phyloP scores from a whole-genome alignment of 1,140 invertebrate genomes.

The Aphelenchoides fujianensis region DNA sequence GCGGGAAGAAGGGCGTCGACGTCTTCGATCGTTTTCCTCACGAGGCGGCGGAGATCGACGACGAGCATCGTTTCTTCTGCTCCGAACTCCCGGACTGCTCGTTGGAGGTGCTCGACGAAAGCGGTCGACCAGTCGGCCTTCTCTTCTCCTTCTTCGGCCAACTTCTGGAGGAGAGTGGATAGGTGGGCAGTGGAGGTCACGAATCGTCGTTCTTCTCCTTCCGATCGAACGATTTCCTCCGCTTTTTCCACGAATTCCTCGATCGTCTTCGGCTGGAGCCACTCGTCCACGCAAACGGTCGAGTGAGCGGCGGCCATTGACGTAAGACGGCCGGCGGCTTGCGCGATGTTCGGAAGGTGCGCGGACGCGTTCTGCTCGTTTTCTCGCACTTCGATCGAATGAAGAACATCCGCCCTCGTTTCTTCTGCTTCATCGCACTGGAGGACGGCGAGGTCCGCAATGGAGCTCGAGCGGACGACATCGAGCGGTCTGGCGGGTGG shows the following conservation, averaged over 20 bases:
- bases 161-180: not conserved
- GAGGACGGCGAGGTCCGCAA: too few relatives aligned
- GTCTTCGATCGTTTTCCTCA: not conserved
- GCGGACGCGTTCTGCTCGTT: not conserved
- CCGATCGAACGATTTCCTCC: not conserved
- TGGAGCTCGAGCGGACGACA: too few relatives aligned
- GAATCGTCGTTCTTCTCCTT: not conserved
- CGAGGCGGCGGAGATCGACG: not conserved
- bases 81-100: not conserved
- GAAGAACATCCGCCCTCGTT: not conserved
- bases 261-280: not conserved
- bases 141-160: not conserved
- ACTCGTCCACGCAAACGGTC: not conserved
- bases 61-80: not conserved
- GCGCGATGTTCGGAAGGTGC: too few relatives aligned
- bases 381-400: not conserved
- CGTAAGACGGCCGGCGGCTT: not conserved
- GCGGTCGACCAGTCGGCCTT: not conserved
- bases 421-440: too few relatives aligned
- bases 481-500: too few relatives aligned
- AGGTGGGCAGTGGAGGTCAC: not conserved
- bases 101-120: not conserved
- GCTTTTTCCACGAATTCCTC: not conserved
- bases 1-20: too few relatives aligned
- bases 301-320: not conserved